Percentiles rank a stretch among this genome's conserved stretches.
These are phyloP conservation scores for Protonemura montana DNA, from an alignment of 2,888 invertebrate species.

Conservation along the genomic window DNA sequence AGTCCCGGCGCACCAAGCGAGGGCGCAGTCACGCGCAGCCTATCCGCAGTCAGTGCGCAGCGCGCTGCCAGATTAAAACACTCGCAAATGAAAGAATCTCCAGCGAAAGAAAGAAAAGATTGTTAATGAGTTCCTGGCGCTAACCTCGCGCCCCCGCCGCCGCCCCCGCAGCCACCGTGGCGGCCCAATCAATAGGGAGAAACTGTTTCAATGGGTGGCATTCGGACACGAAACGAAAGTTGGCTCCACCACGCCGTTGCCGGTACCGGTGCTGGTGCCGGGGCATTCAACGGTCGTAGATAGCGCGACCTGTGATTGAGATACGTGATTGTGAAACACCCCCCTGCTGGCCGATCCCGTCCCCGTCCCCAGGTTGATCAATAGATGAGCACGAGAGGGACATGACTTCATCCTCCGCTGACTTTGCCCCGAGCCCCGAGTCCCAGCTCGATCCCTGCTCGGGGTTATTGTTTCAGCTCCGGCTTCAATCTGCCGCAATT, in stretches of 20 bases:
- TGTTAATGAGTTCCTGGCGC: constrained; percentile 22
- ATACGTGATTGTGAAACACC: background rate
- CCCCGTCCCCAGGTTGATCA: constrained; percentile 3
- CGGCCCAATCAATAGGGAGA: constrained; percentile 23
- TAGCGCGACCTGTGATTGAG: background rate
- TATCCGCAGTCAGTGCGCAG: background rate
- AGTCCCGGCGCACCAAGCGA: background rate
- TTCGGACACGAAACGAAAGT: constrained; percentile 13
- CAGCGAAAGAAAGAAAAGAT: constrained; percentile 16
- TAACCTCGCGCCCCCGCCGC: background rate
- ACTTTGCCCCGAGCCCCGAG: background rate
- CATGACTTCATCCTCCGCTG: background rate
- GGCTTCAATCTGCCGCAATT: constrained; percentile 2
- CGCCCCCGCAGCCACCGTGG: background rate
- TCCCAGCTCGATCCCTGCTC: background rate
- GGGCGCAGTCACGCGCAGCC: background rate
- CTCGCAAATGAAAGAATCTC: constrained; percentile 2
- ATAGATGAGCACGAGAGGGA: background rate
- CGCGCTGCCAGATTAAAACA: constrained; percentile 17
- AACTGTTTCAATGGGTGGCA: constrained; percentile 16
- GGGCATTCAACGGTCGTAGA: background rate
- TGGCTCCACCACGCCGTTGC: background rate
- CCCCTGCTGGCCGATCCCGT: background rate
- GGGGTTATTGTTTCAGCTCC: constrained; percentile 26
- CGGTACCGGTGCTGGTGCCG: background rate